Evolutionary conservation across 1,140 invertebrate genomes (phyloP).

Genomic region (Drosophila sturtevanti): DNA sequence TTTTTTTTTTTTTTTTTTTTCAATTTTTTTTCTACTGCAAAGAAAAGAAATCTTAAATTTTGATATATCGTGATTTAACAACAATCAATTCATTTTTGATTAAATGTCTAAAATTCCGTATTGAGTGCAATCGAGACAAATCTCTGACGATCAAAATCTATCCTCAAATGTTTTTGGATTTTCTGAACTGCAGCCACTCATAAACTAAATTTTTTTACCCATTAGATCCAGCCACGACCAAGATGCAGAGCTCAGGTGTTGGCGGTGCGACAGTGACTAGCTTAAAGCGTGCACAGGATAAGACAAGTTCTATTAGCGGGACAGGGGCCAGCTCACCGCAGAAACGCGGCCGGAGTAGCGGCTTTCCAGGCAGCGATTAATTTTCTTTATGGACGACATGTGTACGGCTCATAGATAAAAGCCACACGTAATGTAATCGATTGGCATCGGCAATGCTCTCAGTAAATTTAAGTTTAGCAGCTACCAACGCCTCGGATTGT

Average conservation of each 20-base stretch:
- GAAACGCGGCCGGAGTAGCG: slow-evolving; percentile 57
- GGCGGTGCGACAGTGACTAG: slow-evolving; percentile 28
- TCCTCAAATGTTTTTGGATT: too few species aligned
- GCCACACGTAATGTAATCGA: background rate
- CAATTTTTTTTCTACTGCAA: too few species aligned
- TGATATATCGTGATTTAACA: too few species aligned
- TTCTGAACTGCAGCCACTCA: too few species aligned
- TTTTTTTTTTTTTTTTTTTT: too few species aligned
- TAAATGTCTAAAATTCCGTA: too few species aligned
- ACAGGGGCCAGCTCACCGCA: slow-evolving; percentile 46
- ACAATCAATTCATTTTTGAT: too few species aligned
- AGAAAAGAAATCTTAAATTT: too few species aligned
- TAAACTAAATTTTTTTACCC: background rate
- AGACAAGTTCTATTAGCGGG: slow-evolving; percentile 18
- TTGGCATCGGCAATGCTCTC: slow-evolving; percentile 1
- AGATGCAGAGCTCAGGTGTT: slow-evolving; percentile 38
- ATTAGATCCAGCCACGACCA: slow-evolving; percentile 59
- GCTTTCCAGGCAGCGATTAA: slow-evolving; percentile 47
- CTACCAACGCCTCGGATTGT: background rate
- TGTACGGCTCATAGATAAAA: background rate
- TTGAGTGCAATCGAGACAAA: too few species aligned
- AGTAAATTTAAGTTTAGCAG: slow-evolving; percentile 1
- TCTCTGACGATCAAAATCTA: too few species aligned
- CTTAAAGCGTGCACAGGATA: slow-evolving; percentile 60
- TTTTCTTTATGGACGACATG: slow-evolving; percentile 2